Conservation (phyloP, 2,797 vertebrate genomes). For the Chaetodon trifasciatus region DNA sequence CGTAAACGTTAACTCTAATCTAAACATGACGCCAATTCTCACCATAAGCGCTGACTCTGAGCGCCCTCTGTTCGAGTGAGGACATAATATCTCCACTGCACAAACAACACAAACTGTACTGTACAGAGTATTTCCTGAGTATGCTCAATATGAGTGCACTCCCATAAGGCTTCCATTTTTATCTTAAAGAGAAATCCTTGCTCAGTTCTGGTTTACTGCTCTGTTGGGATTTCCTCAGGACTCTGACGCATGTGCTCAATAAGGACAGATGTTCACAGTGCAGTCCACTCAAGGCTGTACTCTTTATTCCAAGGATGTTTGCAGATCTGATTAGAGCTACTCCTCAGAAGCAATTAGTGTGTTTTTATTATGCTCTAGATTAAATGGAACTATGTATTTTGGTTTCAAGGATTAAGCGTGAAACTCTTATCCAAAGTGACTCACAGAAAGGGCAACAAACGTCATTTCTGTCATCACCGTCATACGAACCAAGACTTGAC, state of each 20-base stretch:
- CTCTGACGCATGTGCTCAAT: constrained; percentile 43
- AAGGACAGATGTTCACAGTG: background rate
- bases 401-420: background rate
- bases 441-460: background rate
- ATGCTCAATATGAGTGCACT: background rate
- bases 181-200: background rate
- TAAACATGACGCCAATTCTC: background rate
- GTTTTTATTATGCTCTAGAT: background rate
- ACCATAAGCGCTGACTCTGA: background rate
- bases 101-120: constrained; percentile 39
- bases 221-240: constrained; percentile 44
- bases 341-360: background rate
- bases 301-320: background rate
- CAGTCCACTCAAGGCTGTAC: background rate
- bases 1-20: constrained; percentile 6
- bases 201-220: background rate
- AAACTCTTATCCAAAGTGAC: background rate
- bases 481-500: background rate
- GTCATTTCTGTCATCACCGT: background rate
- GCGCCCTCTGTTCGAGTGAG: background rate
- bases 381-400: background rate
- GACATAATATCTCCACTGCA: constrained; percentile 2
- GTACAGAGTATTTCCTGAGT: background rate
- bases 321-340: background rate
- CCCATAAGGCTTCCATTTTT: background rate